Percentiles rank a stretch among this genome's conserved stretches.
Evolutionary conservation across 2,888 invertebrate genomes (phyloP).

Genomic region (Andrena flavipes): DNA sequence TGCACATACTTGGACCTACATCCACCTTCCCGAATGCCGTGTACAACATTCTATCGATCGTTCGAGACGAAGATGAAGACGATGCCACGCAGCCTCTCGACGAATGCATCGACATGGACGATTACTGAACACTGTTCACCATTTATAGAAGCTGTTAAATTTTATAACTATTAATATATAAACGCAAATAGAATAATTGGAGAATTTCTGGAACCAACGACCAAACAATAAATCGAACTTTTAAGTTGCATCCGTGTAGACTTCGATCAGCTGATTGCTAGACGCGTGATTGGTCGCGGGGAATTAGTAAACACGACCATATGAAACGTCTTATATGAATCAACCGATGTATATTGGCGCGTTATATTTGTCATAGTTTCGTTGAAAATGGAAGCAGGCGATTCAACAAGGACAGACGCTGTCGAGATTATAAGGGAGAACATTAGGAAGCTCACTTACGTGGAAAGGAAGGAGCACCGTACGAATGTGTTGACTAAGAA

Average conservation of each 20-base stretch:
- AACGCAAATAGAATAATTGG: too few relatives aligned
- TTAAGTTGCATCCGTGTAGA: neutral
- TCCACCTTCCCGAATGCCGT: slow-evolving; percentile 72
- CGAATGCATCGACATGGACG: neutral
- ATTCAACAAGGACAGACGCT: slow-evolving; percentile 6
- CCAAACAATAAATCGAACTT: neutral
- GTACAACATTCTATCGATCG: slow-evolving; percentile 80
- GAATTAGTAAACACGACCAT: neutral
- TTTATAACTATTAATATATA: neutral
- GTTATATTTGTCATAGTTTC: neutral
- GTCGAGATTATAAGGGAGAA: slow-evolving; percentile 71
- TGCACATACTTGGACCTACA: slow-evolving; percentile 81
- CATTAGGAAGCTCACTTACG: slow-evolving; percentile 66
- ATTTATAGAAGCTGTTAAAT: neutral
- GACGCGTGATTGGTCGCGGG: neutral
- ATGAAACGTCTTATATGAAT: neutral
- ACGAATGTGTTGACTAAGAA: slow-evolving; percentile 68
- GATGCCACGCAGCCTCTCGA: slow-evolving; percentile 16
- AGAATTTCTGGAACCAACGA: neutral
- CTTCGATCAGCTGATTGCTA: slow-evolving; percentile 1
- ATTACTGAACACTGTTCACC: neutral
- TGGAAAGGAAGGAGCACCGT: slow-evolving; percentile 75
- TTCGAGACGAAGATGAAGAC: slow-evolving; percentile 53
- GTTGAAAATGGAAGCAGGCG: slow-evolving; percentile 25
- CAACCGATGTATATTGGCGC: neutral